A percentile compares a stretch with the other conserved stretches of the same genome.
phyloP scores from a whole-genome alignment of 2,113 vertebrate genomes.

The Poeciliopsis prolifica region DNA sequence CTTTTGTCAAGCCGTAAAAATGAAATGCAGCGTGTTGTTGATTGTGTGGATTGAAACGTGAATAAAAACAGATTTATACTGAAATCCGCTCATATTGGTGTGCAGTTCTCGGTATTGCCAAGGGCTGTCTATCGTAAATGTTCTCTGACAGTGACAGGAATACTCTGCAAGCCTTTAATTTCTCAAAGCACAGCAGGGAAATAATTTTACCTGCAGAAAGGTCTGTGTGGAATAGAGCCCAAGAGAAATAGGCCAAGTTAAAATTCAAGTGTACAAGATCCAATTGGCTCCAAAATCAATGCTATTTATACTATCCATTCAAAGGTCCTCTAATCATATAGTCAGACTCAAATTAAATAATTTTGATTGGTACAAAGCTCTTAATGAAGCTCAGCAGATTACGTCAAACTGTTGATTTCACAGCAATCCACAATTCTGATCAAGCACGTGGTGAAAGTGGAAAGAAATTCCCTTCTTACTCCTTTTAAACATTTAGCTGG shows the following conservation, averaged over 20 bases:
- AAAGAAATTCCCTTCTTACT: no score
- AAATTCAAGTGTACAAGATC: not conserved
- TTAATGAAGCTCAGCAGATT: no score
- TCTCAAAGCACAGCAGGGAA: slow-evolving; percentile 10
- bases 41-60: not conserved
- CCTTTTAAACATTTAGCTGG: no score
- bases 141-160: slow-evolving; percentile 24
- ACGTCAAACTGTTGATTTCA: no score
- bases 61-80: not conserved
- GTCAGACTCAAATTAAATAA: no score
- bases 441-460: no score
- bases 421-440: no score
- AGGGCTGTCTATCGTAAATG: not conserved
- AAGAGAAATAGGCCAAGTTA: not conserved
- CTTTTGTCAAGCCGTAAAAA: not conserved
- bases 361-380: no score
- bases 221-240: slow-evolving; percentile 20
- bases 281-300: not conserved
- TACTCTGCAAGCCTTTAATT: slow-evolving; percentile 19
- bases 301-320: not conserved
- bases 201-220: slow-evolving; percentile 40
- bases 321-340: not conserved
- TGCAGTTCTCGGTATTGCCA: not conserved
- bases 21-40: slow-evolving; percentile 13
- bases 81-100: not conserved